Percentiles rank a stretch among this genome's conserved stretches.
These are phyloP conservation scores for Thamnophis sirtalis DNA, from an alignment of 2,113 vertebrate species.

Conservation along the genomic window DNA sequence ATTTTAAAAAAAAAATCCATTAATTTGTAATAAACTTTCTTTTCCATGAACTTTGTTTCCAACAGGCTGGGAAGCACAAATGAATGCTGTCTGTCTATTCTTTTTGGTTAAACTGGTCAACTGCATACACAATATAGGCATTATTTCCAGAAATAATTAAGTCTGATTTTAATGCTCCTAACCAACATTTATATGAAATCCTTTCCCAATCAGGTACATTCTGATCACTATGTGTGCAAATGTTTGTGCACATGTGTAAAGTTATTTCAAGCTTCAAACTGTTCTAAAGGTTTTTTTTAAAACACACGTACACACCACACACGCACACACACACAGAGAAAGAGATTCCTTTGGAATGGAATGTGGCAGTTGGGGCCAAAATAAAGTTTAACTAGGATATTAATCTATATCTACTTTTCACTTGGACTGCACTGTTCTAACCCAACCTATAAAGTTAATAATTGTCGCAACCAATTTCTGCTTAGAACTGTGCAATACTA, in stretches of 20 bases:
- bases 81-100: constrained; percentile 6
- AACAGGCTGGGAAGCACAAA: not conserved
- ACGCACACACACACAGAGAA: constrained; percentile 19
- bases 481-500: not conserved
- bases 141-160: constrained; percentile 34
- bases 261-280: constrained; percentile 40
- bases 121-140: constrained; percentile 12
- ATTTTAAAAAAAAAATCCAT: not conserved
- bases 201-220: not conserved
- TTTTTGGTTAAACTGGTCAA: accelerated
- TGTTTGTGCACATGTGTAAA: constrained; percentile 2
- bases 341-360: constrained; percentile 49
- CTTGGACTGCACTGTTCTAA: constrained; percentile 40
- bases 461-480: constrained; percentile 31
- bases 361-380: constrained; percentile 45
- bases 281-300: not conserved
- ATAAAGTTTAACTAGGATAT: constrained; percentile 56
- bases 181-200: not conserved
- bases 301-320: not conserved
- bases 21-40: not conserved
- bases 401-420: constrained; percentile 49
- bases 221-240: not conserved
- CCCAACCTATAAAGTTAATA: constrained; percentile 53
- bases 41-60: not conserved
- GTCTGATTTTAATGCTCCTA: constrained; percentile 16